Conservation (phyloP, 1,140 invertebrate genomes). For the Aporrectodea caliginosa region DNA sequence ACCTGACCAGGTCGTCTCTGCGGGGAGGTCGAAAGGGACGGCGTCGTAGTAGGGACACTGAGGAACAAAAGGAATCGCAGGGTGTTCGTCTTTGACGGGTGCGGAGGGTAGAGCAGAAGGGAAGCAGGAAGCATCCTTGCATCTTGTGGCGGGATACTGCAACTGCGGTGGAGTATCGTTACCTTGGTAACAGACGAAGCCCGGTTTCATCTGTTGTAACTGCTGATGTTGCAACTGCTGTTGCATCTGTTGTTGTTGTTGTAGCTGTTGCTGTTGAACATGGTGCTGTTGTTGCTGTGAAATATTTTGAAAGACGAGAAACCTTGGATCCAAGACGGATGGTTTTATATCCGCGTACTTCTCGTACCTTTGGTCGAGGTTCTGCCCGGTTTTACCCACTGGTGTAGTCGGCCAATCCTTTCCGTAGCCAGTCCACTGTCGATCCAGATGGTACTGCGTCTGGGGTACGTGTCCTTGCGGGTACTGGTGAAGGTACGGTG, state of each 20-base stretch:
- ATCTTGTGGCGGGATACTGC: neutral
- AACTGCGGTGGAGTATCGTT: neutral
- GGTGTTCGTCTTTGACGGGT: neutral
- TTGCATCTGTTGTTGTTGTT: neutral
- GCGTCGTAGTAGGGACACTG: neutral
- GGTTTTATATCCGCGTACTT: no score
- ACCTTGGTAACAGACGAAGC: no score
- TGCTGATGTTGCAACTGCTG: neutral
- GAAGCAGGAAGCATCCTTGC: neutral
- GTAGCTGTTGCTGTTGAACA: neutral
- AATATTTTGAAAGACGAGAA: neutral
- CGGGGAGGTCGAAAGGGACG: neutral
- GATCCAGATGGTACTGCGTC: neutral
- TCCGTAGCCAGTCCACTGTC: neutral
- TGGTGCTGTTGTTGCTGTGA: neutral
- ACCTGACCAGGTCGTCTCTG: no score
- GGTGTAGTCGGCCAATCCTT: neutral
- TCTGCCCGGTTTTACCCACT: neutral
- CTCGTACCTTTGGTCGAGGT: neutral
- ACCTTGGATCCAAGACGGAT: no score
- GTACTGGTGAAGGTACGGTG: neutral
- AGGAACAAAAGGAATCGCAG: neutral
- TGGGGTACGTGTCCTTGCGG: neutral
- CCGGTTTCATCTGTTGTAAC: no score
- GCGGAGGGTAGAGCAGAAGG: neutral